These are phyloP conservation scores for Platycnemis pennipes DNA, from an alignment of 2,888 invertebrate species.

Conservation along the genomic window DNA sequence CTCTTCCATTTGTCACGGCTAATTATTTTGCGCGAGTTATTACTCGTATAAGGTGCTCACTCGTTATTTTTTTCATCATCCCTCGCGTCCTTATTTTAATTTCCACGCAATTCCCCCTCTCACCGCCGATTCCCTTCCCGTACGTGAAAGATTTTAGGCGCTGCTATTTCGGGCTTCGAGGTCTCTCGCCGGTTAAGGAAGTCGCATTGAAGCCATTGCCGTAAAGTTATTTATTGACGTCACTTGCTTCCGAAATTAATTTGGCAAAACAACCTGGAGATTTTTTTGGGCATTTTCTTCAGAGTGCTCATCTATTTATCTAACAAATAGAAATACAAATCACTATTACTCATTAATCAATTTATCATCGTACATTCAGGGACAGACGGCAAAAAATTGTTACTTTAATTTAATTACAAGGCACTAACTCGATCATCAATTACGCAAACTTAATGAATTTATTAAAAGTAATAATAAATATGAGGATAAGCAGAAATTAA, in stretches of 20 bases:
- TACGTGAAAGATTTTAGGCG: conserved; percentile 5
- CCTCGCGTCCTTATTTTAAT: conserved; percentile 19
- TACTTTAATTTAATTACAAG: background rate
- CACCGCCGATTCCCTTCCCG: conserved; percentile 29
- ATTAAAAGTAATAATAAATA: background rate
- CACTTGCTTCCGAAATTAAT: background rate
- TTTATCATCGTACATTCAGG: background rate
- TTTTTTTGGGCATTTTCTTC: background rate
- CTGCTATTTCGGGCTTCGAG: background rate
- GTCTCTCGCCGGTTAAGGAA: background rate
- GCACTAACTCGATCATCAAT: background rate
- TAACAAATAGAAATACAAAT: background rate
- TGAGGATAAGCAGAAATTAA: background rate
- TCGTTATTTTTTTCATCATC: conserved; percentile 46
- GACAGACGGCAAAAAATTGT: background rate
- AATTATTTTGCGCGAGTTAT: conserved; percentile 66
- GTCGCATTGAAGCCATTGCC: background rate
- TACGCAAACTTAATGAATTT: background rate
- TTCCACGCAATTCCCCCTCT: no score
- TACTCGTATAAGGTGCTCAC: conserved; percentile 40
- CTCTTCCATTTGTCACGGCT: conserved; percentile 67
- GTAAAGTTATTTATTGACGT: conserved; percentile 19
- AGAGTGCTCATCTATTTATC: background rate
- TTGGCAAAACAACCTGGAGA: background rate
- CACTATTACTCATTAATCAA: background rate